A percentile compares a stretch with the other conserved stretches of the same genome.
Conservation (phyloP, 35 echinoderm and acorn worm genomes). For the Apostichopus californicus region DNA sequence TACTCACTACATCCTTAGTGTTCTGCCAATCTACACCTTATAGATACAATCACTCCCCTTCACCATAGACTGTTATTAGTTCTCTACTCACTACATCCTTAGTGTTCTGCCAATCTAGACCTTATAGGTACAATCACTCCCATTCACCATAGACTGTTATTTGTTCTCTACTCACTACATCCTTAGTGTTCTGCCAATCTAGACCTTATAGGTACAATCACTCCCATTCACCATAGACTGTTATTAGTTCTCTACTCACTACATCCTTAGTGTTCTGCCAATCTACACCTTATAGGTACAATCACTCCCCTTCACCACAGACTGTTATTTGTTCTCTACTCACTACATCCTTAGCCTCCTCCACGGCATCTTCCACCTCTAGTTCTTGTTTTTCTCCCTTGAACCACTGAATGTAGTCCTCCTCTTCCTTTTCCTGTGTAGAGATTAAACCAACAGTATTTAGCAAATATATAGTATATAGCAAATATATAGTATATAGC, state of each 20-base stretch:
- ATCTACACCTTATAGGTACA: too few species aligned
- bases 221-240: too few species aligned
- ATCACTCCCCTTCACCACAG: too few species aligned
- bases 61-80: neutral
- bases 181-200: neutral
- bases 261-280: constrained; percentile 8
- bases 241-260: constrained; percentile 51
- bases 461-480: too few species aligned
- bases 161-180: constrained; percentile 59
- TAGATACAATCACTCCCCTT: too few species aligned
- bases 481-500: too few species aligned
- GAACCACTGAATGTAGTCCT: constrained; percentile 88
- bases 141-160: too few species aligned
- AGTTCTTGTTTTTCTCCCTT: constrained; percentile 60
- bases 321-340: constrained; percentile 45
- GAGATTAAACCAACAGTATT: neutral
- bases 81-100: constrained; percentile 55
- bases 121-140: too few species aligned
- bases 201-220: too few species aligned
- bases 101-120: neutral
- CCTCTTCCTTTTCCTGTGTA: constrained; percentile 78
- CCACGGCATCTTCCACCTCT: constrained; percentile 16
- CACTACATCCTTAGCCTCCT: constrained; percentile 45
- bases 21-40: too few species aligned
- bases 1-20: too few species aligned